Base-by-base conservation (phyloP, 1,140 invertebrate species). In the Bemisia tabaci region DNA sequence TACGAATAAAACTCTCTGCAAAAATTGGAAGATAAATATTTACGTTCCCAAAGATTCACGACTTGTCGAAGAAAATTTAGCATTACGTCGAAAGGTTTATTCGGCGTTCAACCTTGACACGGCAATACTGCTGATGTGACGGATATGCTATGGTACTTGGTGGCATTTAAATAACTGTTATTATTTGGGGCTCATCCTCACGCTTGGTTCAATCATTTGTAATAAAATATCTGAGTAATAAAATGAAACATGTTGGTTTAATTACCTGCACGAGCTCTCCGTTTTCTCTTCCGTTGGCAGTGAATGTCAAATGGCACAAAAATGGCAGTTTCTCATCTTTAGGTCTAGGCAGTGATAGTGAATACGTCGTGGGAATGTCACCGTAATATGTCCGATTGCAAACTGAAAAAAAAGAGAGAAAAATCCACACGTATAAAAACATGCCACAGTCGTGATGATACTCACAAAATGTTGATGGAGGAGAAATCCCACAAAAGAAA, bases 321-420 rank as follows among this genome's bases (percentile, higher is more conserved):
- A 92, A 92, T 1, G 91, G 90, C 71, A 91, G 82, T 66, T 70
- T 68, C 71, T 85, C 85, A 70, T 85, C 84, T 59, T 79, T 75
- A 17, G 85, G 83, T 66, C 85, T 84, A 67, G 83, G 81, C 70
- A 91, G 80, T 68, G 84, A 82, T 76, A 91, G 75, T 71, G 87
- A 83, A 79, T 93, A 92, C 23, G 90, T 91, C 72, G 87, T 85
- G 60, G 89, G 88, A 69, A 88, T 85, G 72, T 87, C 88, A n/a
- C 90, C 90, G 76, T 92, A 91, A 77, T 92, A 93, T 27, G 90
- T 93, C 68, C 90, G 83, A 76, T 93, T 93, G 79, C 90, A 93
- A 59, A 87, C 88, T 79, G 81, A 24, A 83, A 83, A 64, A 65
- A 71, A 73, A 63, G 67, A 67, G 65, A 71, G 67, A 68, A 64